Evolutionary conservation across 2,113 vertebrate species (phyloP), one percentile per base, ranked within the genome.

Genomic region (Tautogolabrus adspersus): DNA sequence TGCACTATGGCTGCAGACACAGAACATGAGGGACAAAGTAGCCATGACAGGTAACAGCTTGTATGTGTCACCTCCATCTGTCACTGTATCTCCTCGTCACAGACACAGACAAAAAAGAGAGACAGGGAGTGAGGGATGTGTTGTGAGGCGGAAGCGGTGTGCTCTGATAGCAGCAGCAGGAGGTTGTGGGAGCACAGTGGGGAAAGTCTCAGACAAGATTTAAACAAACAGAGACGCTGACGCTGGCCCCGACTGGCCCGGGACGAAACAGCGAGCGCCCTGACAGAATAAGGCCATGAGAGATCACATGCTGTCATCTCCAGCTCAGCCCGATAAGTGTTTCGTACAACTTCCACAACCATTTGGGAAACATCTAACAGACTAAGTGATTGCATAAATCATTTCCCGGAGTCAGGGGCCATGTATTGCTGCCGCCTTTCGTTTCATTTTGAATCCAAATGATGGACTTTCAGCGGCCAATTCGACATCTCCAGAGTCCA

Each of bases 201-300:
- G 82, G 80, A 92, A 93, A 92, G 82, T 93, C 92, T 92, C 91
- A 92, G 86, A 92, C 89, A 88, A 89, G 89, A 88, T 88, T 91
- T 88, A 92, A 94, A 93, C 88, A 94, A 93, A 94, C 90, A 91
- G 79, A 82, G 73, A 82, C 70, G 23, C 83, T 86, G 88, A 91
- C 52, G 51, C 65, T 81, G 88, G 44, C 19, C 75, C 75, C 47
- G 65, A 66, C 64, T 59, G 67, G 71, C 51, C 60, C 23, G 38
- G 62, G 54, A 61, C 23, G 9, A 72, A 54, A 62, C 40, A 47
- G 49, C 71, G 4, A 55, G 54, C 18, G 1, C 3, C 62, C 51
- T 58, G 77, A 77, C 64, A 68, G 74, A 82, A 74, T 60, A 77
- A 82, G 66, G 81, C 65, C 64, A 70, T 1, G 55, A 67, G 62